Conservation (phyloP, 2,113 vertebrate genomes). For the Leptobrachium leishanense region DNA sequence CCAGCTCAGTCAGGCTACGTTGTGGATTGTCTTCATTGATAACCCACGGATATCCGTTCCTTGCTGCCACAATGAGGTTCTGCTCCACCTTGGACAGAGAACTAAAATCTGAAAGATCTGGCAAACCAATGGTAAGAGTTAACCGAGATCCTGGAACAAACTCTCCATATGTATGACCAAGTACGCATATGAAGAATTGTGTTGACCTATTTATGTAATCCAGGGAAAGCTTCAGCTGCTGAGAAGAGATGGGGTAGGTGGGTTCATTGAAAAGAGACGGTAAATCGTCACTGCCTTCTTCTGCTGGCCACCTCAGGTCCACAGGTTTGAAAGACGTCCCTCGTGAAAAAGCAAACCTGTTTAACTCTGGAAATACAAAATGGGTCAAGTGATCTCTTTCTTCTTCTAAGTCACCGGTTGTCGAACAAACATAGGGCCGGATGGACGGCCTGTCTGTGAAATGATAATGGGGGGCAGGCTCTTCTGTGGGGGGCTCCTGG, state of each 20-base stretch:
- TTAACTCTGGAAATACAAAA: constrained; percentile 56
- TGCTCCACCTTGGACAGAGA: constrained; percentile 50
- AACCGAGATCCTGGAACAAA: constrained; percentile 22
- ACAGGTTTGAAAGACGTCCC: constrained; percentile 56
- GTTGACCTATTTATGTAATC: constrained; percentile 50
- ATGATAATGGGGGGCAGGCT: not conserved
- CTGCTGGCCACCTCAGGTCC: constrained; percentile 31
- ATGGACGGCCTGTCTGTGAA: constrained; percentile 36
- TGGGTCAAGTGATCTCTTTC: constrained; percentile 51
- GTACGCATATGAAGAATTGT: constrained; percentile 55
- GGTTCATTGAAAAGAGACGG: not conserved
- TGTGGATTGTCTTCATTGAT: constrained; percentile 48
- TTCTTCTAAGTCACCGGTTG: constrained; percentile 50
- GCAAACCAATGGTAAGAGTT: not conserved
- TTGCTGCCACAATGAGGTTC: constrained; percentile 55
- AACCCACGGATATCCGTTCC: constrained; percentile 56
- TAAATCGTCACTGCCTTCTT: not conserved
- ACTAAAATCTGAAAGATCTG: constrained; percentile 1
- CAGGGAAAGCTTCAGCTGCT: constrained; percentile 54
- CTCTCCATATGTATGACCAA: constrained; percentile 51
- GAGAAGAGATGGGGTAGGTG: constrained; percentile 24
- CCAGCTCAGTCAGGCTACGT: constrained; percentile 52
- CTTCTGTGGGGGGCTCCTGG: too few relatives aligned
- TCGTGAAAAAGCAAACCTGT: constrained; percentile 49
- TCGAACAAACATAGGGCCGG: constrained; percentile 47